phyloP scores from a whole-genome alignment of 2,888 invertebrate genomes.

The Endotricha flammealis region DNA sequence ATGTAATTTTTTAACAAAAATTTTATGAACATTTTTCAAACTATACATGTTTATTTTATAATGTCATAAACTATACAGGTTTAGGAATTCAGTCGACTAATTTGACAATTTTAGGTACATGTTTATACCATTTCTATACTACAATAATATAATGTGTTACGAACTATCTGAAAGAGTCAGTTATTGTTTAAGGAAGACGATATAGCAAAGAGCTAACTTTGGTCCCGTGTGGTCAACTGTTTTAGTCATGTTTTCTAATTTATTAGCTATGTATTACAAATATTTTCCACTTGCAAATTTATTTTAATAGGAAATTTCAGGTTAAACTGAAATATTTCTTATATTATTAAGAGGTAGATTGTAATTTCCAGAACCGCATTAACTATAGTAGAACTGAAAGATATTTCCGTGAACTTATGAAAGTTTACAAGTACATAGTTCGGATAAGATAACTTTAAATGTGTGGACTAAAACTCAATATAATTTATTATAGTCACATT shows the following conservation, averaged over 20 bases:
- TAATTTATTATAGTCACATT: neutral
- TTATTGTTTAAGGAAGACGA: constrained; percentile 34
- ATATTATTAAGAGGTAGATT: constrained; percentile 73
- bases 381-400: constrained; percentile 50
- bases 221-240: constrained; percentile 23
- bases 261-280: constrained; percentile 31
- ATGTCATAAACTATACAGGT: no score
- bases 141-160: no score
- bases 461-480: neutral
- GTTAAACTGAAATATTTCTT: constrained; percentile 50
- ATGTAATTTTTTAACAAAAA: no score
- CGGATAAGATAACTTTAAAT: constrained; percentile 5
- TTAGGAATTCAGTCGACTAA: constrained; percentile 14
- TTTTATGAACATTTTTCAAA: no score
- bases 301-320: constrained; percentile 13
- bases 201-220: constrained; percentile 27
- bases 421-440: neutral
- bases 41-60: no score
- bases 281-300: constrained; percentile 14
- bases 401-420: no score
- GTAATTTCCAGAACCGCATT: constrained; percentile 66
- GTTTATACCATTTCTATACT: no score
- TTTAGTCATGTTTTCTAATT: constrained; percentile 24
- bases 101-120: no score
- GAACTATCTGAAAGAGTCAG: constrained; percentile 33